These are phyloP conservation scores for Batillaria attramentaria DNA, from an alignment of 1,140 invertebrate genomes.

Conservation along the genomic window DNA sequence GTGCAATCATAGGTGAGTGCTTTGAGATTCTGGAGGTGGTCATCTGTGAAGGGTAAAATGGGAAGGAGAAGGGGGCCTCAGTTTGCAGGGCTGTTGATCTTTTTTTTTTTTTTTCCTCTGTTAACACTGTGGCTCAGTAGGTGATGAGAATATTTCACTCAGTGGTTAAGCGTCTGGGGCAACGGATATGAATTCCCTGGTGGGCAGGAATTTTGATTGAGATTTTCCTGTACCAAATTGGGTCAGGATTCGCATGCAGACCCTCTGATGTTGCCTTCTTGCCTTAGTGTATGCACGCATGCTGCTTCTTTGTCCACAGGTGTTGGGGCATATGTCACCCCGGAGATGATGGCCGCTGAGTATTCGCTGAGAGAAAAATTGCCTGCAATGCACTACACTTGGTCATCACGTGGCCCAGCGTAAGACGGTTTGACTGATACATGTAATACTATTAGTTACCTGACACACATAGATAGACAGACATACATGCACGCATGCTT, in stretches of 20 bases:
- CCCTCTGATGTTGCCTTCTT: not conserved
- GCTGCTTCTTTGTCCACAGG: constrained; percentile 72
- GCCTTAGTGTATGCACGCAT: too few relatives aligned
- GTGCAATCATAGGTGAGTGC: constrained; percentile 82
- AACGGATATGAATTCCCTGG: too few relatives aligned
- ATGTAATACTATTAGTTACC: too few relatives aligned
- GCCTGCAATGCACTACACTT: constrained; percentile 91
- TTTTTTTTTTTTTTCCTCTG: not conserved
- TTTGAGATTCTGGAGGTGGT: not conserved
- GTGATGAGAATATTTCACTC: not conserved
- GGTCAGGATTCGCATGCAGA: too few relatives aligned
- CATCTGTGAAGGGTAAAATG: not conserved
- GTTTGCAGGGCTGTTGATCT: too few relatives aligned
- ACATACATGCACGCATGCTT: not conserved
- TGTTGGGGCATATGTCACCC: constrained; percentile 96
- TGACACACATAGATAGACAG: not conserved
- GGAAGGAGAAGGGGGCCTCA: too few relatives aligned
- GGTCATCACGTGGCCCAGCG: constrained; percentile 89
- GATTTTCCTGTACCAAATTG: too few relatives aligned
- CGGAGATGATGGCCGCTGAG: constrained; percentile 97
- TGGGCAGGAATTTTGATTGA: too few relatives aligned
- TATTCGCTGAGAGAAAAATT: constrained; percentile 91
- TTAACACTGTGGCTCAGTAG: not conserved
- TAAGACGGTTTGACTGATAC: constrained; percentile 57
- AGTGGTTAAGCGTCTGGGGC: too few relatives aligned